Conservation (phyloP, 2,888 invertebrate species). For the Pemphredon lugubris region DNA sequence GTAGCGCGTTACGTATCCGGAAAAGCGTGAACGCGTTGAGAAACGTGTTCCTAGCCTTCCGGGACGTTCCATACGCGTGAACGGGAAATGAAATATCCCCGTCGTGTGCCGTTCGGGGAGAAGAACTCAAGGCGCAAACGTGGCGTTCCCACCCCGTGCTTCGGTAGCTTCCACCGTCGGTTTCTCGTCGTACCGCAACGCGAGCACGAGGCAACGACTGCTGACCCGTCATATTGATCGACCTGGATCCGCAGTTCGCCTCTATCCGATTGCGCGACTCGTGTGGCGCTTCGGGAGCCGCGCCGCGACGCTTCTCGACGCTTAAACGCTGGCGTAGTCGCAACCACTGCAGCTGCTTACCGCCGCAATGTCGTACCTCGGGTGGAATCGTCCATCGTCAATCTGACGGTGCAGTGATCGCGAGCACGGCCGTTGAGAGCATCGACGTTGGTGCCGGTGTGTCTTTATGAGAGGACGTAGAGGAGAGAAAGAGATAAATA, state of each 20-base stretch:
- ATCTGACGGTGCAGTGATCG: slow-evolving; percentile 35
- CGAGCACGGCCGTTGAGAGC: too few species aligned
- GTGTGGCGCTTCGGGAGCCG: slow-evolving; percentile 37
- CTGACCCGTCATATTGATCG: slow-evolving; percentile 62
- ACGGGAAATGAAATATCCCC: too few species aligned
- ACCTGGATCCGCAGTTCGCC: slow-evolving; percentile 60
- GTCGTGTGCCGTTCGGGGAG: too few species aligned
- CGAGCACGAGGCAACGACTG: slow-evolving; percentile 55
- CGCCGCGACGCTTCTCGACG: slow-evolving; percentile 33
- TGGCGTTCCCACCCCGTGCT: too few species aligned
- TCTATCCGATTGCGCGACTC: slow-evolving; percentile 55
- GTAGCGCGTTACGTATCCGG: too few species aligned
- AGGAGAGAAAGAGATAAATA: neutral
- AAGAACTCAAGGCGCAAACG: too few species aligned
- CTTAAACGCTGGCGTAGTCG: slow-evolving; percentile 50
- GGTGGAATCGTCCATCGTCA: slow-evolving; percentile 29
- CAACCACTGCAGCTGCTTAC: slow-evolving; percentile 35
- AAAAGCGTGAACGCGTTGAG: too few species aligned
- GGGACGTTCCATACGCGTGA: too few species aligned
- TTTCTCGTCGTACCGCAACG: slow-evolving; percentile 43
- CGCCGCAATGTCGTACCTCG: slow-evolving; percentile 29
- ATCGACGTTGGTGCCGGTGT: slow-evolving; percentile 8
- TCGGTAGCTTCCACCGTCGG: neutral
- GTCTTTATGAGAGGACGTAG: too few species aligned
- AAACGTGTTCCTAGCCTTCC: too few species aligned